Evolutionary conservation across 2,797 vertebrate genomes (phyloP), one percentile per base, ranked within the genome.

Genomic region (Enteromius unitaeniatus): DNA sequence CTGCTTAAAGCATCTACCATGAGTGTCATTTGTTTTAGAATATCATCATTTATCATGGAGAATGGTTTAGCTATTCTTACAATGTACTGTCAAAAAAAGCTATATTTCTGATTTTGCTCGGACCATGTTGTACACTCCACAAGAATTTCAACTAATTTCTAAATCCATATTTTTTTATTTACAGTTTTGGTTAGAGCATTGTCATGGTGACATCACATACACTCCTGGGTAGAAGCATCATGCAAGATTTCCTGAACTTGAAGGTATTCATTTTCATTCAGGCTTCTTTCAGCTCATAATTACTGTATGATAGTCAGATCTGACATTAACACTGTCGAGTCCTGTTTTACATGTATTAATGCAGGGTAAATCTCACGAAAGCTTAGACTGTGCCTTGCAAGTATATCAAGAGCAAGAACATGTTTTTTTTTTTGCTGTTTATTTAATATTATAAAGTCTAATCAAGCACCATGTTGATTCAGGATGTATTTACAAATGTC

Each of bases 401-500:
- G 69, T 58, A 73, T 51, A 73, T 64, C 37, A 31, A 86, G 68
- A 75, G 67, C 34, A 15, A 67, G 81, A 67, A n/a, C 26, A 64
- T n/a, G 4, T 68, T n/a, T 15, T 53, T 45, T 68, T 40, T 19
- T 81, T 58, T 85, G 73, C 74, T 68, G 74, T 78, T 78, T 70
- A 55, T 62, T 82, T 45, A 37, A 47, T 55, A 83, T 47, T n/a
- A 82, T 68, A 68, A 60, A 64, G 31, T 76, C 77, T 87, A 83
- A 87, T 88, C 55, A 70, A 88, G 81, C 84, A 89, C 86, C 86
- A 84, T 88, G 79, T 84, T 86, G 76, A 78, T 84, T 83, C 62
- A 85, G 74, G 17, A 86, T 83, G 34, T 84, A 86, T 88, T 79
- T 84, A 88, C 84, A 88, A n/a, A 82, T 26, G 69, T 70, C 78